Evolutionary conservation across 2,888 invertebrate genomes (phyloP).

Genomic region (Agonopterix heracliana): DNA sequence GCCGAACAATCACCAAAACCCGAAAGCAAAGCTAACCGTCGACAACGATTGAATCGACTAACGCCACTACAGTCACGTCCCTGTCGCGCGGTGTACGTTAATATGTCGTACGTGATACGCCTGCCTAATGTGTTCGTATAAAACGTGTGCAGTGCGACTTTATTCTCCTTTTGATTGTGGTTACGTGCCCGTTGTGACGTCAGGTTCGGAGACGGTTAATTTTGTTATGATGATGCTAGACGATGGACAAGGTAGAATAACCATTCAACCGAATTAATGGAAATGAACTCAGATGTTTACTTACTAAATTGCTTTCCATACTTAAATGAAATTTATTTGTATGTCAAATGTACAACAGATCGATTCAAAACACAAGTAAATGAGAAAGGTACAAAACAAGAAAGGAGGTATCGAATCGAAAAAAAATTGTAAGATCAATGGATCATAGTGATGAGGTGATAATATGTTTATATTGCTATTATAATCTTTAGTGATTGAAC

Average conservation of each 20-base stretch:
- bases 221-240: background rate
- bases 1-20: background rate
- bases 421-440: too few species aligned
- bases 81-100: conserved; percentile 60
- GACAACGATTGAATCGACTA: conserved; percentile 44
- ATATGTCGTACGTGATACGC: conserved; percentile 59
- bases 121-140: conserved; percentile 38
- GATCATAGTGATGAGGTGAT: too few species aligned
- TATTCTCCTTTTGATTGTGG: conserved; percentile 62
- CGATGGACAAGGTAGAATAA: too few species aligned
- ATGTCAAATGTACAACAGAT: too few species aligned
- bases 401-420: too few species aligned
- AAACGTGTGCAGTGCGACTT: conserved; percentile 41
- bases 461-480: too few species aligned
- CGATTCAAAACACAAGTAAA: too few species aligned
- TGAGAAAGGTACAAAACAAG: too few species aligned
- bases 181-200: conserved; percentile 48
- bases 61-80: conserved; percentile 43
- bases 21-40: conserved; percentile 11
- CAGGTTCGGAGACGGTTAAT: conserved; percentile 15
- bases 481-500: too few species aligned
- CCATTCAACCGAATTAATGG: too few species aligned
- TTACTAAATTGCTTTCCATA: too few species aligned
- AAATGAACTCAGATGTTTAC: background rate
- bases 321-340: too few species aligned